Conservation (phyloP, 1,140 invertebrate species). For the Lepidurus arcticus region DNA sequence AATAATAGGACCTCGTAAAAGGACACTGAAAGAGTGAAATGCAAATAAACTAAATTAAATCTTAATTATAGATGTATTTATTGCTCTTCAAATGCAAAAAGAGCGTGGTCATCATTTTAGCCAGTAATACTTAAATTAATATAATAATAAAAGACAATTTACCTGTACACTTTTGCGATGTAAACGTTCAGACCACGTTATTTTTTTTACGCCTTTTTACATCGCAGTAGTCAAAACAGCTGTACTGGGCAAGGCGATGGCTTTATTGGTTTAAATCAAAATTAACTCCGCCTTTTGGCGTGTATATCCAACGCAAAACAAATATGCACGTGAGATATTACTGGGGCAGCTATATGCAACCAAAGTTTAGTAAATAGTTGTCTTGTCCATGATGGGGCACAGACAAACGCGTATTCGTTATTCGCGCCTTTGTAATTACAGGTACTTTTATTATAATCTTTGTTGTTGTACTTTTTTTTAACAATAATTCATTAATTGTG, state of each 20-base stretch:
- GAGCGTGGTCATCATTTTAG: no score
- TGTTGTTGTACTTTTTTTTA: neutral
- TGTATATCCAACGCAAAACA: neutral
- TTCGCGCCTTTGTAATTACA: neutral
- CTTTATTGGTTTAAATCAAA: neutral
- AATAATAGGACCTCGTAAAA: neutral
- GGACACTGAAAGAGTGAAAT: neutral
- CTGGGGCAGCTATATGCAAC: neutral
- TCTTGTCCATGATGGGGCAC: neutral
- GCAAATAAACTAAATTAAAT: neutral
- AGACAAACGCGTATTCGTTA: neutral
- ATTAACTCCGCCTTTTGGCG: neutral
- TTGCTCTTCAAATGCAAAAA: no score
- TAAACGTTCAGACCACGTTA: neutral
- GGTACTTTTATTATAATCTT: neutral
- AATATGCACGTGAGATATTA: neutral
- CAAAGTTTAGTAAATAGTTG: neutral
- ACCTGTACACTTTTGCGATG: neutral
- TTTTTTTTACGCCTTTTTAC: neutral
- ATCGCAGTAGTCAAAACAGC: neutral
- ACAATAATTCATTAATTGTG: neutral
- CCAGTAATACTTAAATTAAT: no score
- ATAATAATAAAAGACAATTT: neutral
- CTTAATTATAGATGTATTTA: neutral
- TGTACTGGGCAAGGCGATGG: neutral